These are phyloP conservation scores for Cirrhinus mrigala DNA, from an alignment of 2,797 vertebrate species.

Conservation along the genomic window DNA sequence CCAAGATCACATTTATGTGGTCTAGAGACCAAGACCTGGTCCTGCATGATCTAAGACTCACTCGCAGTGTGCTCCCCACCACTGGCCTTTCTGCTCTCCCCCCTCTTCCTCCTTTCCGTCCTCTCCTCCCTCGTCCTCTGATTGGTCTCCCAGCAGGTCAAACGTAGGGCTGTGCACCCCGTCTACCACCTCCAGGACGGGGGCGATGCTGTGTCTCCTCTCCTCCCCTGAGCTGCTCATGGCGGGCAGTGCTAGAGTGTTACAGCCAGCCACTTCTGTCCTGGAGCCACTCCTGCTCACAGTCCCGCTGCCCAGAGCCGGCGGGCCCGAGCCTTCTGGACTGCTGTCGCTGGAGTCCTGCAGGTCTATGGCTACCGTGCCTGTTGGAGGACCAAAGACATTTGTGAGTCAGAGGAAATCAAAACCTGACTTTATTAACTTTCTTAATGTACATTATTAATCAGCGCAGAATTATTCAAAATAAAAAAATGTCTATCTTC, in stretches of 20 bases:
- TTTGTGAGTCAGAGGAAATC: neutral
- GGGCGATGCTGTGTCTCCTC: constrained; percentile 84
- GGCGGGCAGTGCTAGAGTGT: constrained; percentile 79
- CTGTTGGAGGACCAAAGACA: constrained; percentile 62
- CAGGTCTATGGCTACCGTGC: constrained; percentile 86
- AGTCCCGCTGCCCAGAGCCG: constrained; percentile 64
- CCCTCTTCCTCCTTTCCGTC: constrained; percentile 80
- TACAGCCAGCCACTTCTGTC: constrained; percentile 71
- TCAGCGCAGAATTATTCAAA: neutral
- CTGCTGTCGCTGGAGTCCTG: constrained; percentile 85
- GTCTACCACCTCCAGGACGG: constrained; percentile 84
- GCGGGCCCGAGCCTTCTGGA: constrained; percentile 76
- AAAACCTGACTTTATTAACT: neutral
- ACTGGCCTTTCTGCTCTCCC: constrained; percentile 75
- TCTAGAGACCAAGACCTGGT: neutral
- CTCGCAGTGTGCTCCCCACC: constrained; percentile 82
- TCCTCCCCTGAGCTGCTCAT: constrained; percentile 73
- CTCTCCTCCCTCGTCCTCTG: constrained; percentile 81
- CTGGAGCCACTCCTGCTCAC: constrained; percentile 73
- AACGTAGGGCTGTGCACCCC: constrained; percentile 78
- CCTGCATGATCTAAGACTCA: constrained; percentile 65
- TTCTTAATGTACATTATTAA: neutral
- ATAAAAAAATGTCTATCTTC: neutral
- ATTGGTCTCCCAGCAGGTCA: constrained; percentile 85
- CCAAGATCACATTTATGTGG: neutral